phyloP scores from a whole-genome alignment of 2,113 vertebrate species.

The Cisticola juncidis region DNA sequence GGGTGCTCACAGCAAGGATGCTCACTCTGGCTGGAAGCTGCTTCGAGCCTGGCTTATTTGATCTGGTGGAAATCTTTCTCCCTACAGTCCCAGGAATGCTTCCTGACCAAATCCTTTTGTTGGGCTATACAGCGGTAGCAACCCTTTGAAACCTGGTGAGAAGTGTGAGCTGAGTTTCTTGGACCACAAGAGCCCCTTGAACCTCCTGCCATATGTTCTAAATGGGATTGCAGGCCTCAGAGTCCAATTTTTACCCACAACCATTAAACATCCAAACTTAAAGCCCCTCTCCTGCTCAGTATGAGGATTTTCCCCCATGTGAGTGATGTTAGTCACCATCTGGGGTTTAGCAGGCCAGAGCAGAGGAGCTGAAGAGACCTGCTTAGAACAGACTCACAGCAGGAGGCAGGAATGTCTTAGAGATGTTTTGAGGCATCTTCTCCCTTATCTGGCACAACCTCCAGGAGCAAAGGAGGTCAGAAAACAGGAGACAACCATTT shows the following conservation, averaged over 20 bases:
- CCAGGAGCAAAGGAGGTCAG: background rate
- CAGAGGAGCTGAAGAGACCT: background rate
- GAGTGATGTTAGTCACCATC: background rate
- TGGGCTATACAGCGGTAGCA: background rate
- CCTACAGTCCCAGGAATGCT: conserved; percentile 31
- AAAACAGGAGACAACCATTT: background rate
- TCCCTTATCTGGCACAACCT: background rate
- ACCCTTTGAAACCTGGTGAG: conserved; percentile 63
- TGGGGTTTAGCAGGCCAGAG: background rate
- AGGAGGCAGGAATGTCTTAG: background rate
- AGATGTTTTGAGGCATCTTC: background rate
- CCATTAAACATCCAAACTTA: background rate
- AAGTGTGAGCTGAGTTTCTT: background rate
- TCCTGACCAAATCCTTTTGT: conserved; percentile 34
- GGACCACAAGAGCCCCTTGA: background rate
- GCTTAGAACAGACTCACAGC: background rate
- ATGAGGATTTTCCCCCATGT: background rate
- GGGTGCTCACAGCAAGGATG: conserved; percentile 65
- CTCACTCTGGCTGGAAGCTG: conserved; percentile 62
- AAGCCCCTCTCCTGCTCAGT: background rate
- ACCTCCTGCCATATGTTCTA: background rate
- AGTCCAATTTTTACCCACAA: background rate
- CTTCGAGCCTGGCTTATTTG: conserved; percentile 49
- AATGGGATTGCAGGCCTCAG: background rate
- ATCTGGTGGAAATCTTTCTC: background rate